Conservation (phyloP, 2,888 invertebrate species). For the Lithophane semibrunnea region DNA sequence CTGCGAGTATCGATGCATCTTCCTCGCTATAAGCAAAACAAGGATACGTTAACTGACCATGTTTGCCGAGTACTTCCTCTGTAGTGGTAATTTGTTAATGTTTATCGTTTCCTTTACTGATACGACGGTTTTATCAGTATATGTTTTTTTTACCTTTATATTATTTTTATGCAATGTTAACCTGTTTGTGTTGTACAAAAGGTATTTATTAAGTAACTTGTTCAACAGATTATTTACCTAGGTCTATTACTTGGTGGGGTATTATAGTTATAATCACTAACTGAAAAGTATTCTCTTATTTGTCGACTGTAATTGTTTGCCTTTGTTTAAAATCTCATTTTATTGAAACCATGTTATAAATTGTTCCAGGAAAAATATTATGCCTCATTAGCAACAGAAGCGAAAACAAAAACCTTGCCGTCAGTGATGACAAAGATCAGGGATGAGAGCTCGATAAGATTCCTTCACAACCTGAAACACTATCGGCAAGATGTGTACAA, state of each 20-base stretch:
- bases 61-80: constrained; percentile 46
- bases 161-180: not conserved
- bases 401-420: constrained; percentile 91
- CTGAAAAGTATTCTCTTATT: not conserved
- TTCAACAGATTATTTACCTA: not conserved
- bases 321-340: not conserved
- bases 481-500: constrained; percentile 92
- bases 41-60: constrained; percentile 46
- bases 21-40: constrained; percentile 58
- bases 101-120: constrained; percentile 37
- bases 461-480: constrained; percentile 91
- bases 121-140: not conserved
- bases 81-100: constrained; percentile 16
- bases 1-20: constrained; percentile 37
- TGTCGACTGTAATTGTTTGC: not conserved
- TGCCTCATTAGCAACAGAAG: constrained; percentile 92
- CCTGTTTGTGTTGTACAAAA: not conserved
- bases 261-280: not conserved
- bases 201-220: not conserved
- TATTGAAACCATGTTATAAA: not conserved
- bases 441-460: constrained; percentile 91
- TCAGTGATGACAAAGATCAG: constrained; percentile 93
- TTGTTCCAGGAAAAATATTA: constrained; percentile 92
- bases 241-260: not conserved
- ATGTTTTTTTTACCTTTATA: not conserved